Conservation (phyloP, 2,113 vertebrate genomes). For the Orycteropus afer region DNA sequence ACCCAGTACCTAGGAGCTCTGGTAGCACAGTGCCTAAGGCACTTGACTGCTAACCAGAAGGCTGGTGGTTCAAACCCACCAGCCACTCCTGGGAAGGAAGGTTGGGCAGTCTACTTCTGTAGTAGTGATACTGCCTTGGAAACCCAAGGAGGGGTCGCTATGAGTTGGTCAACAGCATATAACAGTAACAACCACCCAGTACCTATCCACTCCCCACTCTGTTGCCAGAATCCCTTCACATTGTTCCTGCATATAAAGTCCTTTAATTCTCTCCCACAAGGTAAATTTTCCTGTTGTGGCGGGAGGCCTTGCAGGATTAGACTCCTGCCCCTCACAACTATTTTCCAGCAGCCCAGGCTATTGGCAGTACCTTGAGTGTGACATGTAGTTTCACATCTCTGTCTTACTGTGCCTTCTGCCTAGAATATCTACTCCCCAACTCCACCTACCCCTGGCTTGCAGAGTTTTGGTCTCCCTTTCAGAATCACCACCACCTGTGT, state of each 20-base stretch:
- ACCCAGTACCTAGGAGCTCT: too few species aligned
- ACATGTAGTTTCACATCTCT: background rate
- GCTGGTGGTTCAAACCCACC: too few species aligned
- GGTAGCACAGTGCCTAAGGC: too few species aligned
- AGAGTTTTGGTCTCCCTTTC: background rate
- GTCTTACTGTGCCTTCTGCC: slow-evolving; percentile 53
- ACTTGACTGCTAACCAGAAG: too few species aligned
- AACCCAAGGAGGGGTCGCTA: too few species aligned
- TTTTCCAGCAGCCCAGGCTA: background rate
- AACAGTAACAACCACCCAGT: too few species aligned
- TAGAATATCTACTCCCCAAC: background rate
- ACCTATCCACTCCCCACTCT: background rate
- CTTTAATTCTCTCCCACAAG: background rate
- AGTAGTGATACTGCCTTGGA: too few species aligned
- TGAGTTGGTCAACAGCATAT: too few species aligned
- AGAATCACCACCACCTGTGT: background rate
- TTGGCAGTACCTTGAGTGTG: background rate
- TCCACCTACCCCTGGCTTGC: background rate
- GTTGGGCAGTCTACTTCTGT: too few species aligned
- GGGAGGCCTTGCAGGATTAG: background rate
- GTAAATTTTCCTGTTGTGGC: background rate
- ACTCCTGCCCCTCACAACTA: background rate
- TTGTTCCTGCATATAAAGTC: background rate
- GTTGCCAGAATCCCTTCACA: background rate
- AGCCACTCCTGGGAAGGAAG: too few species aligned